Percentiles rank a stretch among this genome's conserved stretches.
Conservation (phyloP, 2,797 vertebrate species). For the Danio jaintianensis region DNA sequence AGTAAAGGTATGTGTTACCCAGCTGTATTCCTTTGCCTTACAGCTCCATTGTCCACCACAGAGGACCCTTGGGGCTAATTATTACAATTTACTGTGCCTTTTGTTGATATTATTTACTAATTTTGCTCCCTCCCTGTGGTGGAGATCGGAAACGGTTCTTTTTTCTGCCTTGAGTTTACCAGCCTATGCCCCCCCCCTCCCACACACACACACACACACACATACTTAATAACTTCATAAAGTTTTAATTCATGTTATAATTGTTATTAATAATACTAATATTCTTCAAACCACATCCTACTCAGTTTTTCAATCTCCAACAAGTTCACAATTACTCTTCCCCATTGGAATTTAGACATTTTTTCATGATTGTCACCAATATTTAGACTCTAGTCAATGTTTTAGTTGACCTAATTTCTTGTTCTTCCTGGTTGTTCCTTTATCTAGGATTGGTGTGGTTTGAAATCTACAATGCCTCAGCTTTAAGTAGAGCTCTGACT, state of each 20-base stretch:
- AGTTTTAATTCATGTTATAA: neutral
- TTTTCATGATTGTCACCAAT: constrained; percentile 26
- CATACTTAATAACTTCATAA: neutral
- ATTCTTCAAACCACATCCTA: neutral
- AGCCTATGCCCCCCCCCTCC: neutral
- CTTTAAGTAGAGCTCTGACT: constrained; percentile 43
- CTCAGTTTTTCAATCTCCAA: neutral
- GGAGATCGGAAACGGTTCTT: constrained; percentile 15
- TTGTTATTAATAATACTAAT: neutral
- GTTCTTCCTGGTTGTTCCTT: neutral
- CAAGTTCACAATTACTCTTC: neutral
- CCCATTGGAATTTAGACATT: constrained; percentile 1
- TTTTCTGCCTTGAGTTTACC: constrained; percentile 11
- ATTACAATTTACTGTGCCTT: constrained; percentile 76
- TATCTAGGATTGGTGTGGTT: neutral
- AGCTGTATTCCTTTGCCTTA: constrained; percentile 74
- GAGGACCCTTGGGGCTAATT: constrained; percentile 80
- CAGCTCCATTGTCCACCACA: constrained; percentile 78
- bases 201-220: no score
- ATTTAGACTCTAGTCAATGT: neutral
- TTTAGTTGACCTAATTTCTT: constrained; percentile 15
- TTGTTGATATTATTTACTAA: constrained; percentile 79
- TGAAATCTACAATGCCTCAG: constrained; percentile 49
- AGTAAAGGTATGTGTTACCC: constrained; percentile 80
- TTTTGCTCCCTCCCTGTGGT: constrained; percentile 69